phyloP scores from a whole-genome alignment of 2,113 vertebrate species.

The Gymnorhina tibicen region DNA sequence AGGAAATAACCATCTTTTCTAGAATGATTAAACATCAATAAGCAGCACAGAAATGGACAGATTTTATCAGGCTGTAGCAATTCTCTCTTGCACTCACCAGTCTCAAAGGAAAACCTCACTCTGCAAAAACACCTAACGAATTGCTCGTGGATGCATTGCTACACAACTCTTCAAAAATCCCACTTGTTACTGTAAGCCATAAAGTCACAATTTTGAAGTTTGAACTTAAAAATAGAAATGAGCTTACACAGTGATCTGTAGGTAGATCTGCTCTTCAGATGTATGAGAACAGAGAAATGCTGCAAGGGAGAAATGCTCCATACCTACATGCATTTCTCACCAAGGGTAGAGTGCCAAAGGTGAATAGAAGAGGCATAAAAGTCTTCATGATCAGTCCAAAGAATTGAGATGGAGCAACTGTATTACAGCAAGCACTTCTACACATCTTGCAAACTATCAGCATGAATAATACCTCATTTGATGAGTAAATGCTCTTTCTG shows the following conservation, averaged over 20 bases:
- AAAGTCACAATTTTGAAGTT: background rate
- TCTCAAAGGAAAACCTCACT: background rate
- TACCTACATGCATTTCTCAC: background rate
- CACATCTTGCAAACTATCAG: background rate
- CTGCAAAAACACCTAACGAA: background rate
- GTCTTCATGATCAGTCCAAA: background rate
- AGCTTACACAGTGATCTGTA: background rate
- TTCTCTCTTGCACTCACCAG: background rate
- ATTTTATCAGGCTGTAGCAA: background rate
- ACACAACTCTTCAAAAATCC: background rate
- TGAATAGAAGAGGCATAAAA: background rate
- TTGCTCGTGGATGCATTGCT: background rate
- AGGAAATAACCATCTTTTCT: background rate
- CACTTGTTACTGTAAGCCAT: background rate
- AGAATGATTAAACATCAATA: background rate
- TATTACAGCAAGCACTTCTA: background rate
- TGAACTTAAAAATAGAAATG: background rate
- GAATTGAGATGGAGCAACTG: background rate
- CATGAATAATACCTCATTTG: background rate
- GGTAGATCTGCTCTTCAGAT: background rate
- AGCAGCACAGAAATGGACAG: background rate
- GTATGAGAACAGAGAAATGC: background rate
- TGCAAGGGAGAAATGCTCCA: background rate
- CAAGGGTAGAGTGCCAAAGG: background rate
- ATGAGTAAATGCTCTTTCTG: background rate